phyloP scores from a whole-genome alignment of 1,140 invertebrate genomes.

The Drosophila cardini region DNA sequence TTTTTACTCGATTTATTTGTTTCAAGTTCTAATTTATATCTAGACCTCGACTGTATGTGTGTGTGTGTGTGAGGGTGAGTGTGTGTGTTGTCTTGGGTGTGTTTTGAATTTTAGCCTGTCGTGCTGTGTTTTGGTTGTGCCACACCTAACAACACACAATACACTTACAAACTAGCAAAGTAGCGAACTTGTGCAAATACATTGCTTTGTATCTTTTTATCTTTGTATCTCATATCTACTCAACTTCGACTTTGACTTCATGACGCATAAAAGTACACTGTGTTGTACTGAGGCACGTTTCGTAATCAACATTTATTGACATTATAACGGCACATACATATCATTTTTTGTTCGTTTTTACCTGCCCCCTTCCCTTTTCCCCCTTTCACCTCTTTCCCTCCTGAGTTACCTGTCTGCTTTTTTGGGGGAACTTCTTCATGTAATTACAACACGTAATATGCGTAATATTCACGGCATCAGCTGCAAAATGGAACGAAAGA shows the following conservation, averaged over 20 bases:
- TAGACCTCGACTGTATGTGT: slow-evolving; percentile 19
- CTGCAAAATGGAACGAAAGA: slow-evolving; percentile 50
- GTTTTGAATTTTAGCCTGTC: slow-evolving; percentile 15
- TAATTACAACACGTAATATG: slow-evolving; percentile 81
- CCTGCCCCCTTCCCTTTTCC: background rate
- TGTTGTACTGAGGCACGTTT: slow-evolving; percentile 56
- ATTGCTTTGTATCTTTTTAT: background rate
- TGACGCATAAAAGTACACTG: slow-evolving; percentile 3
- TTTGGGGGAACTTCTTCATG: slow-evolving; percentile 24
- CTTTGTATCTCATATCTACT: slow-evolving; percentile 14
- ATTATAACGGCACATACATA: slow-evolving; percentile 63
- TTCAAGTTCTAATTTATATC: slow-evolving; percentile 81
- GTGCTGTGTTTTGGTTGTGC: slow-evolving; percentile 42
- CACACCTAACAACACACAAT: slow-evolving; percentile 55
- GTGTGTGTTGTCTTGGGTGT: slow-evolving; percentile 38
- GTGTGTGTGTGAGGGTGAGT: slow-evolving; percentile 45
- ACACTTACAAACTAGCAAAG: slow-evolving; percentile 36
- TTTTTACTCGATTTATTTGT: slow-evolving; percentile 73
- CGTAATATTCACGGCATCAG: slow-evolving; percentile 81
- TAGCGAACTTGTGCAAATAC: slow-evolving; percentile 33
- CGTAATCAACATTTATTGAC: slow-evolving; percentile 77
- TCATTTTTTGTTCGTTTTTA: slow-evolving; percentile 7
- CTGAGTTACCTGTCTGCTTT: slow-evolving; percentile 6
- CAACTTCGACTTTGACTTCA: background rate
- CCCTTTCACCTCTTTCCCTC: background rate